phyloP scores from a whole-genome alignment of 2,888 invertebrate genomes.

The Cheilosia vulpina region DNA sequence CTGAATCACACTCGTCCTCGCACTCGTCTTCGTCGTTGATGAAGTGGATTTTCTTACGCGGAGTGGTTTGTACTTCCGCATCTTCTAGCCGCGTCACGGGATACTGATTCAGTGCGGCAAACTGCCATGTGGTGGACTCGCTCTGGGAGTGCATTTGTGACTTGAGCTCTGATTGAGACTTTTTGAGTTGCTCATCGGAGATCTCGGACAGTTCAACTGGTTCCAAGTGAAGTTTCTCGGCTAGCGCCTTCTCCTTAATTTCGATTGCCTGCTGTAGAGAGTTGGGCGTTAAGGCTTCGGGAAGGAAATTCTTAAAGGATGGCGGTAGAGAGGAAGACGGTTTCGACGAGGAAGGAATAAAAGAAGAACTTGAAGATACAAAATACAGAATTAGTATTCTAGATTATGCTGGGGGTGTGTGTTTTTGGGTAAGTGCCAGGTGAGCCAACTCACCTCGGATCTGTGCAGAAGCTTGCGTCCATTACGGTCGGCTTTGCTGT shows the following conservation, averaged over 20 bases:
- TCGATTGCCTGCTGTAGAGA: constrained; percentile 89
- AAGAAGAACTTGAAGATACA: constrained; percentile 67
- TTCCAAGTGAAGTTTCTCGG: constrained; percentile 79
- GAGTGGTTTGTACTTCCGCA: constrained; percentile 79
- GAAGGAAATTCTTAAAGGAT: constrained; percentile 81
- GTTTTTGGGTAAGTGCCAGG: constrained; percentile 3
- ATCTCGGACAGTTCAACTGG: constrained; percentile 79
- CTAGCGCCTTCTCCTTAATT: constrained; percentile 88
- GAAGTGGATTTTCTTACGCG: constrained; percentile 77
- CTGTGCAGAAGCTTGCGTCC: constrained; percentile 84
- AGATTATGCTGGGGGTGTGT: not conserved
- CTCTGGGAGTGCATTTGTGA: constrained; percentile 57
- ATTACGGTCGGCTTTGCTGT: constrained; percentile 83
- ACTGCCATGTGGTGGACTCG: constrained; percentile 57
- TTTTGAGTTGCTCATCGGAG: constrained; percentile 77
- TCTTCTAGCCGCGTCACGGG: constrained; percentile 77
- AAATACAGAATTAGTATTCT: constrained; percentile 53
- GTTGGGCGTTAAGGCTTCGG: constrained; percentile 86
- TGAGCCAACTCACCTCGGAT: constrained; percentile 76
- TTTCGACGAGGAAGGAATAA: constrained; percentile 62
- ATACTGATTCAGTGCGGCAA: constrained; percentile 50
- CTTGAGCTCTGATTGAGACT: constrained; percentile 71
- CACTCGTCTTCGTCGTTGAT: constrained; percentile 62
- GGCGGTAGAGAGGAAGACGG: constrained; percentile 77
- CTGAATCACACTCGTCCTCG: constrained; percentile 57